These are phyloP conservation scores for Campoletis sonorensis DNA, from an alignment of 1,140 invertebrate species.

Conservation along the genomic window DNA sequence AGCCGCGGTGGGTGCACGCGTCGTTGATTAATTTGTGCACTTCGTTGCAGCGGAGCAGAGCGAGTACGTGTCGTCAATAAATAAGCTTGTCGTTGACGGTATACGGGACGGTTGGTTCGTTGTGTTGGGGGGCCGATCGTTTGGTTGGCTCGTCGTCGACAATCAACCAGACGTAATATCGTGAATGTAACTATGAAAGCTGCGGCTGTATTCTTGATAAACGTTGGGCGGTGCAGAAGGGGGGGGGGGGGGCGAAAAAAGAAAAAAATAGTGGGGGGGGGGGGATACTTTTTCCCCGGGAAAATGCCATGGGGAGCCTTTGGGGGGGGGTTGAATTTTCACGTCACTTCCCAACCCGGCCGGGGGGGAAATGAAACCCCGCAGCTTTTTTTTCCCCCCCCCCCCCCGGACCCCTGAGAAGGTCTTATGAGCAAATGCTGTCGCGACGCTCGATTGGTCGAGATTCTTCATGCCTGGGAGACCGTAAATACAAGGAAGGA, in stretches of 20 bases:
- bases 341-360: slow-evolving; percentile 54
- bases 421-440: background rate
- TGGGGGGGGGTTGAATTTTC: slow-evolving; percentile 52
- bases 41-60: slow-evolving; percentile 47
- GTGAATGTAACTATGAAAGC: slow-evolving; percentile 1
- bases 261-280: background rate
- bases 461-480: background rate
- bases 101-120: slow-evolving; percentile 8
- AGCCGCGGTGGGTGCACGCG: slow-evolving; percentile 29
- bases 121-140: background rate
- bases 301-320: background rate
- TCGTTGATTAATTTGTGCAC: slow-evolving; percentile 56
- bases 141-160: slow-evolving; percentile 3
- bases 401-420: background rate
- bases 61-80: slow-evolving; percentile 49
- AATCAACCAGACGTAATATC: slow-evolving; percentile 26
- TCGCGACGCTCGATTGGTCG: background rate
- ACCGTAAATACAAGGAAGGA: background rate
- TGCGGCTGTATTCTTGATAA: slow-evolving; percentile 17
- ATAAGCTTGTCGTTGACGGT: slow-evolving; percentile 43
- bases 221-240: background rate
- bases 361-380: slow-evolving; percentile 55
- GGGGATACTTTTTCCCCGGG: background rate
- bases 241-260: background rate
- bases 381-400: background rate